These are phyloP conservation scores for Coenonympha arcania DNA, from an alignment of 2,888 invertebrate species.

Conservation along the genomic window DNA sequence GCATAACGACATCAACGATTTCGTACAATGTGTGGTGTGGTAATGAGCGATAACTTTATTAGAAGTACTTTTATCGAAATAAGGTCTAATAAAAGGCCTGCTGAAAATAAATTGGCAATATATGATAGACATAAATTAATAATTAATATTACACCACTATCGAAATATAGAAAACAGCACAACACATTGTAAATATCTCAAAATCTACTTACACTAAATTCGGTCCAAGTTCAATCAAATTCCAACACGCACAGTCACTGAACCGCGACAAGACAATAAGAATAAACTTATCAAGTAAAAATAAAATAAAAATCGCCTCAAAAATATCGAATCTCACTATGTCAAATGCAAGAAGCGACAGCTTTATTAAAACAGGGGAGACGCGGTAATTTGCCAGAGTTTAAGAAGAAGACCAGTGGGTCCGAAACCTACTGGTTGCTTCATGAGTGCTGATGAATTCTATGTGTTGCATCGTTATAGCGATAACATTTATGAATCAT, in stretches of 20 bases:
- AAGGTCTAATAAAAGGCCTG: too few relatives aligned
- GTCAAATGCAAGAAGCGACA: background rate
- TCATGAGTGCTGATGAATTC: too few relatives aligned
- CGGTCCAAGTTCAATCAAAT: constrained; percentile 52
- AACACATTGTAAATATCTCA: constrained; percentile 11
- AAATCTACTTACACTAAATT: constrained; percentile 51
- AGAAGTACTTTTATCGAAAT: too few relatives aligned
- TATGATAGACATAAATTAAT: too few relatives aligned
- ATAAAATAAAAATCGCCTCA: constrained; percentile 22
- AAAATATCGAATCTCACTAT: constrained; percentile 21
- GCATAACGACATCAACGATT: too few relatives aligned
- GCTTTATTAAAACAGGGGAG: background rate
- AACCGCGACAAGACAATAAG: constrained; percentile 23
- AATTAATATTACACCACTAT: too few relatives aligned
- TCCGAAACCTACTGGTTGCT: too few relatives aligned
- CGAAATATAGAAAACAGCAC: constrained; percentile 8
- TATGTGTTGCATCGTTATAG: too few relatives aligned
- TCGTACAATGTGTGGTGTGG: too few relatives aligned
- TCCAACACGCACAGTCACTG: constrained; percentile 26
- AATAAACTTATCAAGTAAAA: constrained; percentile 14
- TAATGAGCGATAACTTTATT: too few relatives aligned
- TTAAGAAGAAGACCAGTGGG: background rate
- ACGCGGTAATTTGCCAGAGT: background rate
- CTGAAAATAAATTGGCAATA: too few relatives aligned
- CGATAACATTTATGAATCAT: too few relatives aligned